Base-by-base conservation (phyloP, 2,113 vertebrate genomes). In the Rattus rattus region DNA sequence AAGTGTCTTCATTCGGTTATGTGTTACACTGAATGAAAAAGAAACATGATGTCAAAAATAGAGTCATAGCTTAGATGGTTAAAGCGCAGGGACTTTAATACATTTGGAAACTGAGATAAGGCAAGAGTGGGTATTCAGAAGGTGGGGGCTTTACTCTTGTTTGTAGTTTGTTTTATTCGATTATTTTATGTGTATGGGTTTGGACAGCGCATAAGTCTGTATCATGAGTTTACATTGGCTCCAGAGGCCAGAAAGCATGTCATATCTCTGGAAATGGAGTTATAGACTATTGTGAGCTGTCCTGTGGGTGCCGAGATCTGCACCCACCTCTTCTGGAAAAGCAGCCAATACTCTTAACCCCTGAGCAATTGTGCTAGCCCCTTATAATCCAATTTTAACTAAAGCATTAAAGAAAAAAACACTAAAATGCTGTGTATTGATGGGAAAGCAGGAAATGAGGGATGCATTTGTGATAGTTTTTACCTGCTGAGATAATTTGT, bases 111-210 rank as follows among this genome's bases (percentile, higher is more conserved):
- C 13, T 39, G 59, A 88, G 39, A 86, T n/a, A 77, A 24, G 39
- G 1, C 2, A 22, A 36, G 1, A 87, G 0, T 17, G 4, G 6
- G 1, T 1, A n/a, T 0, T 36, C 59, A 63, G 30, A 14, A 20
- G 7, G 2, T 49, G 12, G 73, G 49, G 2, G 2, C 13, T 28
- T 19, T 88, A 10, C 7, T 47, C 10, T 54, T 54, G 5, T 63
- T 63, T 43, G 28, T 43, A 43, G 3, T 28, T 63, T 16, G 9
- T 43, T 63, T 63, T 28, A 17, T 30, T 85, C 65, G 47, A 30
- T 65, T 47, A 63, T 84, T 63, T 63, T 47, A 5, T 47, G 8
- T 85, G 14, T 65, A 10, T 65, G 59, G 16, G 13, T 43, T 65
- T 85, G 24, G 14, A 26, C 4, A 47, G 14, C 39, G 47, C 8